These are phyloP conservation scores for Apodemus speciosus DNA, from an alignment of 2,113 vertebrate genomes.

Conservation along the genomic window DNA sequence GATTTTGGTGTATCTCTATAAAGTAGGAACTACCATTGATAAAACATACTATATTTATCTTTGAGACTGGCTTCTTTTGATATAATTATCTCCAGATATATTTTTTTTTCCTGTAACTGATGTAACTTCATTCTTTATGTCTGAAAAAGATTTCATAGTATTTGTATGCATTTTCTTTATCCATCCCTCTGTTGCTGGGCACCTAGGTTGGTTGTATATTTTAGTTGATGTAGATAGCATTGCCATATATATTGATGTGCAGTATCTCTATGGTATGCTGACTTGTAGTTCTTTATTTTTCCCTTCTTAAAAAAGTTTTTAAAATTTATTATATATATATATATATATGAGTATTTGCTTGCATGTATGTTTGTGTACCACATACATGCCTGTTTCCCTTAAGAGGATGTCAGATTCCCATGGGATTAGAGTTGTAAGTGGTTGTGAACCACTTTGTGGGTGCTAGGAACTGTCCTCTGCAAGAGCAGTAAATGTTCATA, in stretches of 20 bases:
- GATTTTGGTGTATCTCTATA: neutral
- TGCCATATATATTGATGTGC: neutral
- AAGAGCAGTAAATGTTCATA: neutral
- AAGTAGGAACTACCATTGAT: neutral
- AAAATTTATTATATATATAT: neutral
- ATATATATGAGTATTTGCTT: neutral
- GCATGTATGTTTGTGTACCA: neutral
- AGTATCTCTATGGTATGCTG: neutral
- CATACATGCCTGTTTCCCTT: neutral
- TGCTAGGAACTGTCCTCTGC: neutral
- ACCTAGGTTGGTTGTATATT: neutral
- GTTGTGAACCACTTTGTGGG: neutral
- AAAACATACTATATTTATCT: neutral
- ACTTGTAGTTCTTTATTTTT: neutral
- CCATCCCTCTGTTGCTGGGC: neutral
- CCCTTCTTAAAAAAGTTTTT: neutral
- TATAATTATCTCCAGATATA: neutral
- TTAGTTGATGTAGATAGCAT: neutral
- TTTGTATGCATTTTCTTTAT: neutral
- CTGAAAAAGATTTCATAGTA: neutral
- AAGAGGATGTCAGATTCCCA: neutral
- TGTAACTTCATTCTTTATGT: neutral
- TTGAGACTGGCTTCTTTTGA: neutral
- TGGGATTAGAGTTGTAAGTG: neutral
- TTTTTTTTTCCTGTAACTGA: neutral